Percentiles rank a stretch among this genome's conserved stretches.
phyloP scores from a whole-genome alignment of 2,888 invertebrate species.

The Eupeodes luniger region DNA sequence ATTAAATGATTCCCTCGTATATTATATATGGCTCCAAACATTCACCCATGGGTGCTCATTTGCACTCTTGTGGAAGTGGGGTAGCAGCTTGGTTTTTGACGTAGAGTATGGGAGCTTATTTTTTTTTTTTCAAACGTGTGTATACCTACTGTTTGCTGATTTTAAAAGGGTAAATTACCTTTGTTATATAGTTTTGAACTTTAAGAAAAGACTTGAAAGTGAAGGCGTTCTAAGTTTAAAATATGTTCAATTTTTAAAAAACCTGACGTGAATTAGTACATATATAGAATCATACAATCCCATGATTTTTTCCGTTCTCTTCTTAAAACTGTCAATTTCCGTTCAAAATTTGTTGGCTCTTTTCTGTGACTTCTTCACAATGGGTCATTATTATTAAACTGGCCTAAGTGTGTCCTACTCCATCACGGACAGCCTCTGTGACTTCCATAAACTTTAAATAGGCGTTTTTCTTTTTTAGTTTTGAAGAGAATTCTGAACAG shows the following conservation, averaged over 20 bases:
- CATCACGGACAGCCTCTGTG: no score
- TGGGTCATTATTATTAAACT: no score
- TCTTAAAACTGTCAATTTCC: no score
- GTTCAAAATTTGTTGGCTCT: no score
- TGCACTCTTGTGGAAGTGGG: constrained; percentile 68
- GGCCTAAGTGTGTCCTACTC: no score
- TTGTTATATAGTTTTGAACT: constrained; percentile 1
- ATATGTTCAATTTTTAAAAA: neutral
- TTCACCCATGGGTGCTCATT: constrained; percentile 76
- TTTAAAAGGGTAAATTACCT: constrained; percentile 8
- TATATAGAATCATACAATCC: no score
- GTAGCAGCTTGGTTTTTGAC: constrained; percentile 33
- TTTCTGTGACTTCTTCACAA: no score
- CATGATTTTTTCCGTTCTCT: no score
- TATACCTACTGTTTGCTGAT: neutral
- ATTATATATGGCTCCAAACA: constrained; percentile 76
- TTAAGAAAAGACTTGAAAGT: neutral
- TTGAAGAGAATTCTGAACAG: no score
- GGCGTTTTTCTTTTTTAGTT: no score
- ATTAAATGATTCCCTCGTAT: constrained; percentile 76
- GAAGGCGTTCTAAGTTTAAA: neutral
- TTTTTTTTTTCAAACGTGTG: neutral
- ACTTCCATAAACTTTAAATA: no score
- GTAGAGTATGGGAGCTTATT: constrained; percentile 35
- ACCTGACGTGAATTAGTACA: no score